Base-by-base conservation (phyloP, 2,113 vertebrate species). In the Neolamprologus sp. region DNA sequence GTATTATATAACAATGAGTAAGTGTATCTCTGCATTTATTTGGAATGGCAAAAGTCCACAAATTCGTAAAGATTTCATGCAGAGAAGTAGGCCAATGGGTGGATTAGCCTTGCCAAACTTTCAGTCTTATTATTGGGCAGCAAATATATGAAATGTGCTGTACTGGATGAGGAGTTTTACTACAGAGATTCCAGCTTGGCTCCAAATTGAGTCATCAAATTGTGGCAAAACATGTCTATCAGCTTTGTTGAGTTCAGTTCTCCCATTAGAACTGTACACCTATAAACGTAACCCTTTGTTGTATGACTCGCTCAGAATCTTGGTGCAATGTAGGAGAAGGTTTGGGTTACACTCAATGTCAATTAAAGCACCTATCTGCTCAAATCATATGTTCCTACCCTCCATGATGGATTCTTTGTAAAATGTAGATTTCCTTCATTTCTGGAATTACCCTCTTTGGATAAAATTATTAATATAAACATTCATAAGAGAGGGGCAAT, bases 391-490 rank as follows among this genome's bases (percentile, higher is more conserved):
- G 10, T 79, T 35, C 28, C 73, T 49, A 79, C 73, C 73, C 11
- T 51, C 28, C 19, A 35, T 6, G 47, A n/a, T 17, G 19, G 75
- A 35, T 33, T 33, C 21, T 57, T 57, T 57, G 21, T 57, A 57
- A 57, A 55, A 1, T 55, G 53, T 55, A 23, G 53, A 57, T 57
- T 57, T 57, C 12, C 54, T 57, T 57, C 54, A 55, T 55, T 57
- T 57, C 21, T 0, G 1, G 54, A 57, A 57, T 26, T 57, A 26
- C 21, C 4, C 0, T 57, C 21, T 57, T 26, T 57, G 54, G 12
- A 26, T 57, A 57, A 57, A 26, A 57, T 57, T 26, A 55, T 26
- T 57, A 57, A 57, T 57, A 57, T 26, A 57, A 57, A 1, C 54
- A 55, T 55, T 55, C 21, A 3, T 55, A 55, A 26, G 54, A 57